Evolutionary conservation across 2,113 vertebrate species (phyloP).

Genomic region (Charina bottae): DNA sequence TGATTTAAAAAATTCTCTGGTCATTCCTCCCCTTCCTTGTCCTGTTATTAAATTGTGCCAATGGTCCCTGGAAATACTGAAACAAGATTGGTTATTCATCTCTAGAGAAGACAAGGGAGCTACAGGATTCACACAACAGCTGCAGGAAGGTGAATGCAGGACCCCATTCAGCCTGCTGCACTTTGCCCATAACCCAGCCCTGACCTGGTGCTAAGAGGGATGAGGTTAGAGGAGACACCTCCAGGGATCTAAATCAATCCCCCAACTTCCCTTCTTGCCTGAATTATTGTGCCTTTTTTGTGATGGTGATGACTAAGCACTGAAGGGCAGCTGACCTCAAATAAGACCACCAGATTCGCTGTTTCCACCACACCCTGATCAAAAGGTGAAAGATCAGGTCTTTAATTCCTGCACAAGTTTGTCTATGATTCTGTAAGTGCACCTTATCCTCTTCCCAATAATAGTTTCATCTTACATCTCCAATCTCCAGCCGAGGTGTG

Average conservation of each 20-base stretch:
- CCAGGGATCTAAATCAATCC: constrained; percentile 51
- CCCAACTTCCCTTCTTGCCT: constrained; percentile 48
- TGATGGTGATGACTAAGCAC: constrained; percentile 63
- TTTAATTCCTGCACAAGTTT: background rate
- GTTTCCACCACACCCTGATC: constrained; percentile 28
- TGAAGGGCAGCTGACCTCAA: constrained; percentile 51
- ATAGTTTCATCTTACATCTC: background rate
- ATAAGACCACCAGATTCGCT: constrained; percentile 55
- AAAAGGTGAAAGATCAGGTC: constrained; percentile 49
- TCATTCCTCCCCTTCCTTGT: background rate
- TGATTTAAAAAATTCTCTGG: background rate
- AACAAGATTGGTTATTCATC: background rate
- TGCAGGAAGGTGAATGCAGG: background rate
- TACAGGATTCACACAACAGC: background rate
- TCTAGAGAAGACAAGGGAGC: background rate
- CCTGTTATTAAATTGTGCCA: background rate
- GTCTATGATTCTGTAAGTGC: background rate
- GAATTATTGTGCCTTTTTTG: constrained; percentile 62
- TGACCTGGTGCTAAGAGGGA: background rate
- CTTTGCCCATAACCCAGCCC: constrained; percentile 24
- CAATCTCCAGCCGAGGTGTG: background rate
- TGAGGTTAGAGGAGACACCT: constrained; percentile 20
- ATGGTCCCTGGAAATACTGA: background rate
- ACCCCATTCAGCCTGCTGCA: background rate
- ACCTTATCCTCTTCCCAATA: background rate